A percentile compares a stretch with the other conserved stretches of the same genome.
Conservation (phyloP, 2,113 vertebrate genomes). For the Procavia capensis region DNA sequence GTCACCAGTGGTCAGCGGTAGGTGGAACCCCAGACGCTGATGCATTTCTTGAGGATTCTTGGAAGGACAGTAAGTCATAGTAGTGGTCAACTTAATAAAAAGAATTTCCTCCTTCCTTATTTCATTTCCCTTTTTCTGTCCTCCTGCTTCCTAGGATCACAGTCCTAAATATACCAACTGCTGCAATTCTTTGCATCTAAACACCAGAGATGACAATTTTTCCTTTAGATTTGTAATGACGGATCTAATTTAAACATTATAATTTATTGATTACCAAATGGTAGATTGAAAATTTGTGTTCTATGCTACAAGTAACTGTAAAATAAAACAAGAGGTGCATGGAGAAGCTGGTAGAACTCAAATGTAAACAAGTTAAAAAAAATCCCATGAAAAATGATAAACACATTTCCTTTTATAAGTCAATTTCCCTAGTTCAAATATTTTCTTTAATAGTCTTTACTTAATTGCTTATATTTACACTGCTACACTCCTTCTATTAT, state of each 20-base stretch:
- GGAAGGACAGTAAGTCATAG: background rate
- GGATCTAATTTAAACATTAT: background rate
- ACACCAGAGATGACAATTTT: background rate
- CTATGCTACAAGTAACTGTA: background rate
- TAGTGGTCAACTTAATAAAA: background rate
- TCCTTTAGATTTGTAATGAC: constrained; percentile 25
- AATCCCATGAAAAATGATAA: constrained; percentile 40
- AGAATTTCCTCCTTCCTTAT: background rate
- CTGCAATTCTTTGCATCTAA: background rate
- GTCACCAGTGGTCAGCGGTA: background rate
- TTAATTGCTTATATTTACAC: constrained; percentile 52
- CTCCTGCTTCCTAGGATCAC: background rate
- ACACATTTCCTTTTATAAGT: constrained; percentile 60
- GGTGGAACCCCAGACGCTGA: background rate
- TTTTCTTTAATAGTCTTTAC: constrained; percentile 44
- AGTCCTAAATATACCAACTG: background rate
- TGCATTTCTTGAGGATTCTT: background rate
- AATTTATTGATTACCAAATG: background rate
- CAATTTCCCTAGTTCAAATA: constrained; percentile 44
- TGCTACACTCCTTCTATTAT: constrained; percentile 55
- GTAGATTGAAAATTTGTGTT: background rate
- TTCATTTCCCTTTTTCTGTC: background rate
- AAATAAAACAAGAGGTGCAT: background rate
- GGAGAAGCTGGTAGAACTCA: background rate
- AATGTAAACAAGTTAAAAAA: constrained; percentile 22